Evolutionary conservation across 2,888 invertebrate genomes (phyloP).

Genomic region (Amiota minor): DNA sequence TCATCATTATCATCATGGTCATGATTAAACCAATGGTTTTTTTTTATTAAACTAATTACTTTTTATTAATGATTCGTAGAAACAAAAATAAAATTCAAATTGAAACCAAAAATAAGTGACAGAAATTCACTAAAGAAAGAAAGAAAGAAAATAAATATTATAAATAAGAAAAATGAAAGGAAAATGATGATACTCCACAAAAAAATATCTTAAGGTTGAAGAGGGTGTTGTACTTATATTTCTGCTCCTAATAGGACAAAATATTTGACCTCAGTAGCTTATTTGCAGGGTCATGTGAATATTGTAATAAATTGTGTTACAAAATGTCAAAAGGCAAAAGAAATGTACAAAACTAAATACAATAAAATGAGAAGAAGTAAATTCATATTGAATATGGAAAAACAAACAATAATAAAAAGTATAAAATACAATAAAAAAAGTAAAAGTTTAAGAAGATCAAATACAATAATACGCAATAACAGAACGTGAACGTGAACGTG

Average conservation of each 20-base stretch:
- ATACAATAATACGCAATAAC: too few species aligned
- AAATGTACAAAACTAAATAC: too few species aligned
- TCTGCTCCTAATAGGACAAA: neutral
- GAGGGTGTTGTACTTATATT: neutral
- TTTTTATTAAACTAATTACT: slow-evolving; percentile 54
- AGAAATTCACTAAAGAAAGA: slow-evolving; percentile 16
- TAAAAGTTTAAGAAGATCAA: too few species aligned
- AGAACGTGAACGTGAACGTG: too few species aligned
- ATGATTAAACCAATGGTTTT: neutral
- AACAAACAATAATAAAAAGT: too few species aligned
- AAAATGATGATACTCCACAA: neutral
- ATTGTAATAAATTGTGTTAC: too few species aligned
- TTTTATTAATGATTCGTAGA: slow-evolving; percentile 55
- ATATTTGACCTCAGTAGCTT: too few species aligned
- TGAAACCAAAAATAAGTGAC: neutral
- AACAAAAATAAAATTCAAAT: slow-evolving; percentile 12
- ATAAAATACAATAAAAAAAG: too few species aligned
- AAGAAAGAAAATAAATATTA: neutral
- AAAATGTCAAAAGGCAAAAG: too few species aligned
- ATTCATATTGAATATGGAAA: too few species aligned
- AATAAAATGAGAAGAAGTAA: too few species aligned
- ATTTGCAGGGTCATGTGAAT: too few species aligned
- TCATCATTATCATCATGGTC: slow-evolving; percentile 2
- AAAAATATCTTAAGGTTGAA: slow-evolving; percentile 3
- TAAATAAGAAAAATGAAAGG: neutral